These are phyloP conservation scores for Fragum whitleyi DNA, from an alignment of 2,888 invertebrate species.

Conservation along the genomic window DNA sequence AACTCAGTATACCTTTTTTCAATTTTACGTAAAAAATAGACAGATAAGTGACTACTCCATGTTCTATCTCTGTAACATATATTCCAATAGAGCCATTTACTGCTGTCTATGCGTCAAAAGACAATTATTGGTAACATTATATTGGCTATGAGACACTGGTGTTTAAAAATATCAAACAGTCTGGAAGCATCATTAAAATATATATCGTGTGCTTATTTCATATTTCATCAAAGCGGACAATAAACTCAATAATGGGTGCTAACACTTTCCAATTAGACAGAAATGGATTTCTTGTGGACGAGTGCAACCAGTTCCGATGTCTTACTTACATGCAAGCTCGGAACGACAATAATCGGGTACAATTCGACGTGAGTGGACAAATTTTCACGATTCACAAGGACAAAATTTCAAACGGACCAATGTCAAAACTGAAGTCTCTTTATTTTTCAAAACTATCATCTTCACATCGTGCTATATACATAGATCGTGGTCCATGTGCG, in stretches of 20 bases:
- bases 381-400: slow-evolving; percentile 6
- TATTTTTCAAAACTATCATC: not conserved
- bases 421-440: not conserved
- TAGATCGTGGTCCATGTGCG: not conserved
- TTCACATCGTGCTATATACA: not conserved
- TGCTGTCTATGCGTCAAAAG: not conserved
- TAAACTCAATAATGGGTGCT: not conserved
- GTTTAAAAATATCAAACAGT: not conserved
- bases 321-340: not conserved
- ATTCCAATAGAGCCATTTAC: not conserved
- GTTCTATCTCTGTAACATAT: no score
- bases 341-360: not conserved
- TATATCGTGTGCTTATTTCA: not conserved
- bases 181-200: not conserved
- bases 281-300: not conserved
- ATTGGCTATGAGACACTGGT: not conserved
- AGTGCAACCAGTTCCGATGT: not conserved
- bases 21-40: no score
- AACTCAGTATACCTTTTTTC: no score
- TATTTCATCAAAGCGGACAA: not conserved
- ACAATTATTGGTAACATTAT: not conserved
- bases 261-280: slow-evolving; percentile 2
- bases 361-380: slow-evolving; percentile 16
- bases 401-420: slow-evolving; percentile 10
- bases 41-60: no score